Conservation (phyloP, 2,797 vertebrate genomes). For the Coluber constrictor region DNA sequence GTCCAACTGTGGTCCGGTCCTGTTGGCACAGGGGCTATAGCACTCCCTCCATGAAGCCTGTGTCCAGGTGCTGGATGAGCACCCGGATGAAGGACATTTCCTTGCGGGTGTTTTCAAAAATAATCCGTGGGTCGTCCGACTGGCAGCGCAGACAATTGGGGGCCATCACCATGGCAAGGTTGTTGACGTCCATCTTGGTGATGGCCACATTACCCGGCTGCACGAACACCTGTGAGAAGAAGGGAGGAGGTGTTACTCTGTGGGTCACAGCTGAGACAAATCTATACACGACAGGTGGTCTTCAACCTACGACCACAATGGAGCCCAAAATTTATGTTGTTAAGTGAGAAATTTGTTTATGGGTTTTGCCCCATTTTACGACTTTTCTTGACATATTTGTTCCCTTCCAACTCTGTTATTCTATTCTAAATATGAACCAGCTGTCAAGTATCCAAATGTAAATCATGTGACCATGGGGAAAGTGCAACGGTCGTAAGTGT, state of each 20-base stretch:
- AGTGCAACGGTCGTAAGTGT: too few species aligned
- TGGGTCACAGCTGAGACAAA: neutral
- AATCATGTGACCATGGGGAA: too few species aligned
- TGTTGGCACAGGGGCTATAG: slow-evolving; percentile 76
- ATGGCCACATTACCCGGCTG: slow-evolving; percentile 87
- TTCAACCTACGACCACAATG: neutral
- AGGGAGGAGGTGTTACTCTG: neutral
- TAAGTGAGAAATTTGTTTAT: too few species aligned
- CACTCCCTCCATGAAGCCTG: slow-evolving; percentile 94
- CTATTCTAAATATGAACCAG: too few species aligned
- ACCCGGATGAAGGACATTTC: slow-evolving; percentile 96
- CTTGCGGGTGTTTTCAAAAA: slow-evolving; percentile 96
- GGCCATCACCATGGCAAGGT: slow-evolving; percentile 97
- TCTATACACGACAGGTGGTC: neutral
- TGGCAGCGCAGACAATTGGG: slow-evolving; percentile 96
- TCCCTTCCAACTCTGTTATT: too few species aligned
- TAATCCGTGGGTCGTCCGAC: slow-evolving; percentile 90
- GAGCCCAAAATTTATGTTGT: too few species aligned
- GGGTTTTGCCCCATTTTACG: too few species aligned
- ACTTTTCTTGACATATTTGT: too few species aligned
- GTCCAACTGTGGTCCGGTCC: neutral
- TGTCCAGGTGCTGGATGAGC: slow-evolving; percentile 93
- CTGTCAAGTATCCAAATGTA: too few species aligned
- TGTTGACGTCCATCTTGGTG: slow-evolving; percentile 98
- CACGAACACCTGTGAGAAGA: slow-evolving; percentile 81